These are phyloP conservation scores for Limenitis camilla DNA, from an alignment of 2,888 invertebrate species.

Conservation along the genomic window DNA sequence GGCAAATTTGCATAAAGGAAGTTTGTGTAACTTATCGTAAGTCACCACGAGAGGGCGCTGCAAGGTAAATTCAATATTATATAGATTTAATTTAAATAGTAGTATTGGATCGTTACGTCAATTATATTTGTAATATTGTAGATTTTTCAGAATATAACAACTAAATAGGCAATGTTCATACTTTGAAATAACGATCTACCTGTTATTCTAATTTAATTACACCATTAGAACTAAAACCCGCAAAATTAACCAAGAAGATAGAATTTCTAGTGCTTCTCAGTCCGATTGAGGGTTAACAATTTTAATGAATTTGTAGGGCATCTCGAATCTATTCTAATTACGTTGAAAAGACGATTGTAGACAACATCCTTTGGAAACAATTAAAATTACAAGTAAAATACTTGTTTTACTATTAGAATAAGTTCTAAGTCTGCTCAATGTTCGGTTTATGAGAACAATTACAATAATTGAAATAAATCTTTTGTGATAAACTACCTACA, in stretches of 20 bases:
- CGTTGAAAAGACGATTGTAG: slow-evolving; percentile 8
- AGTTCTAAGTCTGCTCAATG: too few species aligned
- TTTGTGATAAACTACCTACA: too few species aligned
- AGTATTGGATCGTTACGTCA: too few species aligned
- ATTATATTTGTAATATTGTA: too few species aligned
- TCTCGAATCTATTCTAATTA: slow-evolving; percentile 14
- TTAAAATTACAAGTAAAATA: background rate
- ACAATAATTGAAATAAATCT: too few species aligned
- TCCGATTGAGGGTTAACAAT: slow-evolving; percentile 14
- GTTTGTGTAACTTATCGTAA: too few species aligned
- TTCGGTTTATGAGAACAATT: too few species aligned
- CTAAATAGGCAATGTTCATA: too few species aligned
- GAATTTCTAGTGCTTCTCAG: slow-evolving; percentile 9
- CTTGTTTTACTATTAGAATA: background rate
- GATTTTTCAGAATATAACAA: too few species aligned
- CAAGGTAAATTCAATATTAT: background rate
- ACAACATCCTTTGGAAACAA: slow-evolving; percentile 2
- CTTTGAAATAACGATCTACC: background rate
- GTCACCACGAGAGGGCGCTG: background rate
- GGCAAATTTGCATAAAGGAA: too few species aligned
- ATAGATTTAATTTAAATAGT: too few species aligned
- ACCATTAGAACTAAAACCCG: background rate
- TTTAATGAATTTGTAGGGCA: slow-evolving; percentile 20
- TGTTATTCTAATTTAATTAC: background rate
- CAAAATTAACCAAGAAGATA: slow-evolving; percentile 11